A percentile compares a stretch with the other conserved stretches of the same genome.
phyloP scores from a whole-genome alignment of 2,113 vertebrate species.

The Oenanthe oenanthe region DNA sequence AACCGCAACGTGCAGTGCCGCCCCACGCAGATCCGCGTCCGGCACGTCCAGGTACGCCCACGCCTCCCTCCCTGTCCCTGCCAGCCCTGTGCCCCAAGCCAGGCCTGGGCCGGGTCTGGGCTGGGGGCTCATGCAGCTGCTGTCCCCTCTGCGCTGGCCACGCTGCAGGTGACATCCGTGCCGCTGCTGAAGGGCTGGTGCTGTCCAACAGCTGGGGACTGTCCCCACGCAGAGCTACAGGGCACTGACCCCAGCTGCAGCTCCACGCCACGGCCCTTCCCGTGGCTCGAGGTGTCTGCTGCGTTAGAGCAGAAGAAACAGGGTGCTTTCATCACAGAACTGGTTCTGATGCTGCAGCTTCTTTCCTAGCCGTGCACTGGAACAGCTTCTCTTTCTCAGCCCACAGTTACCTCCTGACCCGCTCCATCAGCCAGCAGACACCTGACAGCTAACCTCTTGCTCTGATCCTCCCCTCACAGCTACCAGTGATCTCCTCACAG shows the following conservation, averaged over 20 bases:
- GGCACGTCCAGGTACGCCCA: conserved; percentile 81
- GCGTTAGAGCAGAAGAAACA: background rate
- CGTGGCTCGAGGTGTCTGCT: background rate
- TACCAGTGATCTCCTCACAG: conserved; percentile 45
- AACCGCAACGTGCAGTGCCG: conserved; percentile 81
- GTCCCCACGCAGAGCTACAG: background rate
- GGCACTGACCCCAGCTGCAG: background rate
- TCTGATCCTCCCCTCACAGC: conserved; percentile 25
- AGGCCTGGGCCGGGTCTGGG: fast-evolving
- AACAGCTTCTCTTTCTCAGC: background rate
- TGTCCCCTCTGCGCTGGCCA: background rate
- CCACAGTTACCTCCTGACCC: background rate
- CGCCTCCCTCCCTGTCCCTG: fast-evolving
- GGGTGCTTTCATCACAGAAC: fast-evolving
- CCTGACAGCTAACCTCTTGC: conserved; percentile 51
- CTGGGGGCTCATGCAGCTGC: background rate
- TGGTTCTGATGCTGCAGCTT: background rate
- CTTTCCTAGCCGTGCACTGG: fast-evolving
- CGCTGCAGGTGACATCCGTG: fast-evolving
- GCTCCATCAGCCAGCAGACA: conserved; percentile 1
- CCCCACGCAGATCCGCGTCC: conserved; percentile 78
- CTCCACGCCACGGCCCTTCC: fast-evolving
- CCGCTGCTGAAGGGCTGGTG: background rate
- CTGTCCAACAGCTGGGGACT: conserved; percentile 22
- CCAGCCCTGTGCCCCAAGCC: background rate